A percentile compares a stretch with the other conserved stretches of the same genome.
Conservation (phyloP, 2,113 vertebrate genomes). For the Orthonyx spaldingii region DNA sequence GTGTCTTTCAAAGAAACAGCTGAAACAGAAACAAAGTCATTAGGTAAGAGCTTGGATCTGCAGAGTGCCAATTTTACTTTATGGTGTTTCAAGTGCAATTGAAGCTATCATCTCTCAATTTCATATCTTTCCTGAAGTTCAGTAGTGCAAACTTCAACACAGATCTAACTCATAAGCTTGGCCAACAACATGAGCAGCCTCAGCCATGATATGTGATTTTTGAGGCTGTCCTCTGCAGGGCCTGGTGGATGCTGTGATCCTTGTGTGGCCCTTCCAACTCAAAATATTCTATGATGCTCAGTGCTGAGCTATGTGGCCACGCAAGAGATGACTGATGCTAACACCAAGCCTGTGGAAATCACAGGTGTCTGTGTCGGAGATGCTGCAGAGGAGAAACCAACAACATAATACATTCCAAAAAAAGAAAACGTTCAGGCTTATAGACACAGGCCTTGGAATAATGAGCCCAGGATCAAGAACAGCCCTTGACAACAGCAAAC, state of each 20-base stretch:
- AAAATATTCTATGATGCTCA: not conserved
- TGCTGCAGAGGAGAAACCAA: not conserved
- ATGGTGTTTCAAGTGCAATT: not conserved
- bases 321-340: not conserved
- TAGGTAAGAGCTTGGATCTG: not conserved
- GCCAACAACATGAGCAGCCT: not conserved
- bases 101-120: not conserved
- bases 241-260: not conserved
- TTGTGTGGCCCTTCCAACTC: no score
- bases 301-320: not conserved
- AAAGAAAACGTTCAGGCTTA: not conserved
- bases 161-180: not conserved
- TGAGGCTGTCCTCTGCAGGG: not conserved
- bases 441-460: not conserved
- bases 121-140: not conserved
- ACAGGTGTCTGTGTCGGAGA: not conserved
- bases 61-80: not conserved
- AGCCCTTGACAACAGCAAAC: not conserved
- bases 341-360: not conserved
- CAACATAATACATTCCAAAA: not conserved
- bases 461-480: not conserved
- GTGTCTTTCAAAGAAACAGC: not conserved
- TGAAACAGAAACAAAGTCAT: not conserved
- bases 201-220: not conserved
- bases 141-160: not conserved